phyloP scores from a whole-genome alignment of 1,140 invertebrate species.

The Homalodisca vitripennis region DNA sequence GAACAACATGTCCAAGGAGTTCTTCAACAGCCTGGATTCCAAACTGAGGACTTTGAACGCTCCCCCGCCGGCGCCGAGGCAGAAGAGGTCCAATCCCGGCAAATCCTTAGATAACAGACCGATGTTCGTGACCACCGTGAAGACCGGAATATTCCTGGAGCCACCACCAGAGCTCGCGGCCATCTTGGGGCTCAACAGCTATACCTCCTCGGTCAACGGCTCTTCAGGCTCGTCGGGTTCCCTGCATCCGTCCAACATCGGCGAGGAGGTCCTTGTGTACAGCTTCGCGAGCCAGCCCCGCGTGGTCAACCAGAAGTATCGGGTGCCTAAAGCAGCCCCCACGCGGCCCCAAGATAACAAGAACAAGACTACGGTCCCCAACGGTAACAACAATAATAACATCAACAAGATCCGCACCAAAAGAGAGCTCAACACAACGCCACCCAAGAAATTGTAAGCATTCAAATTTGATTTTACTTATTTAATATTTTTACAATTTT shows the following conservation, averaged over 20 bases:
- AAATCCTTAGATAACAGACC: conserved; percentile 36
- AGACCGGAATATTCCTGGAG: conserved; percentile 71
- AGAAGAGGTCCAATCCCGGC: background rate
- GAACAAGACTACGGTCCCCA: conserved; percentile 32
- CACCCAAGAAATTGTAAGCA: conserved; percentile 25
- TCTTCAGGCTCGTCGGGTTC: conserved; percentile 43
- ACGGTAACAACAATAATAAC: conserved; percentile 33
- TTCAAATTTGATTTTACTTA: background rate
- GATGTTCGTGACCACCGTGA: conserved; percentile 73
- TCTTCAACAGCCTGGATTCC: conserved; percentile 61
- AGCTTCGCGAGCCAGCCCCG: conserved; percentile 60
- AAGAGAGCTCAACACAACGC: conserved; percentile 11
- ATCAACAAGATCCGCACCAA: background rate
- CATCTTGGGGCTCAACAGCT: conserved; percentile 57
- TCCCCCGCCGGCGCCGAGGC: conserved; percentile 32
- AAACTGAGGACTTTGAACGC: conserved; percentile 62
- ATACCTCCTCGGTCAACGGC: conserved; percentile 44
- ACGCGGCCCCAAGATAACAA: conserved; percentile 17
- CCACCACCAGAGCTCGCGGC: conserved; percentile 70
- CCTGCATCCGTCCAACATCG: conserved; percentile 45
- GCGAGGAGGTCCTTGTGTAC: conserved; percentile 54
- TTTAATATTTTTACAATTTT: no score
- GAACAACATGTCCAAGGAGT: conserved; percentile 50
- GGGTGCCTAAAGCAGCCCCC: no score
- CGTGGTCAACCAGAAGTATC: conserved; percentile 45